Conservation (phyloP, 2,888 invertebrate species). For the Rhyacophila evoluta region DNA sequence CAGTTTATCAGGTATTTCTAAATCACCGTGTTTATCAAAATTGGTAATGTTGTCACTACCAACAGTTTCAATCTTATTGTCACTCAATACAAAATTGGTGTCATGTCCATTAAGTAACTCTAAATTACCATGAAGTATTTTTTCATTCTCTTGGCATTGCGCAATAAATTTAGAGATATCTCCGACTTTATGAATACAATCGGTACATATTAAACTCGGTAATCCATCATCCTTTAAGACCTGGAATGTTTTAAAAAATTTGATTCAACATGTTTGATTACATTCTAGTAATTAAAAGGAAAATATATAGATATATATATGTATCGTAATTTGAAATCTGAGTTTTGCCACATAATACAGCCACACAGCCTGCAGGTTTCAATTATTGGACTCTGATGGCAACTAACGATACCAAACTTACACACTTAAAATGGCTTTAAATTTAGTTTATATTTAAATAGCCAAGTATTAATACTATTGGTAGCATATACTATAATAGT, state of each 20-base stretch:
- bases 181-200: background rate
- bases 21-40: background rate
- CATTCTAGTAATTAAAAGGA: no score
- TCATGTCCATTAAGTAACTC: background rate
- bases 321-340: no score
- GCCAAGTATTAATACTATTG: no score
- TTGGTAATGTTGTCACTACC: background rate
- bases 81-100: background rate
- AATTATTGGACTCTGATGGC: no score
- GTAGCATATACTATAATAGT: no score
- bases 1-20: background rate
- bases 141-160: slow-evolving; percentile 22
- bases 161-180: background rate
- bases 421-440: no score
- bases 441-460: no score
- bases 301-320: no score
- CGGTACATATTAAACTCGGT: background rate
- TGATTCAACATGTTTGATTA: no score
- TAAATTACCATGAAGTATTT: background rate
- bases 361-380: no score
- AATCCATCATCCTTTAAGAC: slow-evolving; percentile 8
- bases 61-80: background rate
- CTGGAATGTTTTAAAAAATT: background rate
- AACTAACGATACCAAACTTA: no score
- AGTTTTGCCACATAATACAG: no score